These are phyloP conservation scores for Archips xylosteana DNA, from an alignment of 2,888 invertebrate species.

Conservation along the genomic window DNA sequence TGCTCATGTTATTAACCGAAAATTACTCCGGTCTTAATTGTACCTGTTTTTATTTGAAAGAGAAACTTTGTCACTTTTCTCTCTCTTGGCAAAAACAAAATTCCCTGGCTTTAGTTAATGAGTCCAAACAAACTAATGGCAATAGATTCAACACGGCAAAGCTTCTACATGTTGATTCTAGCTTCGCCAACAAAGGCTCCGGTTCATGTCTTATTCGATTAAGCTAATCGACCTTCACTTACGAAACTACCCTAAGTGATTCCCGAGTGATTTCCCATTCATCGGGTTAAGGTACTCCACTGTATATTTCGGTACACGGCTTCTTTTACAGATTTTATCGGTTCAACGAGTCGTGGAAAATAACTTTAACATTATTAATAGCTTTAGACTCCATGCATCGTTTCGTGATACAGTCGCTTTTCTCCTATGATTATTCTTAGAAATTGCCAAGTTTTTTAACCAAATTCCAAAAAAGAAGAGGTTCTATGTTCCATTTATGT, in stretches of 20 bases:
- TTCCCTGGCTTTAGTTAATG: slow-evolving; percentile 7
- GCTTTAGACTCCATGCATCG: not conserved
- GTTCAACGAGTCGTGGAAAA: slow-evolving; percentile 10
- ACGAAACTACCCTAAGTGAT: slow-evolving; percentile 60
- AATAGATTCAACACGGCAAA: slow-evolving; percentile 14
- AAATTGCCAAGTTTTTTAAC: too few species aligned
- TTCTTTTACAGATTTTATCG: slow-evolving; percentile 28
- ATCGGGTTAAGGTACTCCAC: slow-evolving; percentile 43
- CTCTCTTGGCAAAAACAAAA: not conserved
- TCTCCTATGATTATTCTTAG: too few species aligned
- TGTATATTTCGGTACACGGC: slow-evolving; percentile 19
- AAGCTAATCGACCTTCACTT: slow-evolving; percentile 72
- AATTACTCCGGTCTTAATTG: too few species aligned
- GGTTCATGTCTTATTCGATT: slow-evolving; percentile 65
- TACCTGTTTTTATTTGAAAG: too few species aligned
- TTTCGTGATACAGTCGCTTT: not conserved
- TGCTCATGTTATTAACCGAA: too few species aligned
- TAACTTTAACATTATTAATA: slow-evolving; percentile 1
- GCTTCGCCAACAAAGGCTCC: slow-evolving; percentile 53
- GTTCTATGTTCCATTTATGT: too few species aligned
- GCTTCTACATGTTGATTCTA: slow-evolving; percentile 36
- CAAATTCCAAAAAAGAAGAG: too few species aligned
- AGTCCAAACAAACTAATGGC: slow-evolving; percentile 22
- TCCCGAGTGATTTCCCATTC: slow-evolving; percentile 59
- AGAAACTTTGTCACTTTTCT: too few species aligned